These are phyloP conservation scores for Argyresthia albistria DNA, from an alignment of 2,888 invertebrate species.

Conservation along the genomic window DNA sequence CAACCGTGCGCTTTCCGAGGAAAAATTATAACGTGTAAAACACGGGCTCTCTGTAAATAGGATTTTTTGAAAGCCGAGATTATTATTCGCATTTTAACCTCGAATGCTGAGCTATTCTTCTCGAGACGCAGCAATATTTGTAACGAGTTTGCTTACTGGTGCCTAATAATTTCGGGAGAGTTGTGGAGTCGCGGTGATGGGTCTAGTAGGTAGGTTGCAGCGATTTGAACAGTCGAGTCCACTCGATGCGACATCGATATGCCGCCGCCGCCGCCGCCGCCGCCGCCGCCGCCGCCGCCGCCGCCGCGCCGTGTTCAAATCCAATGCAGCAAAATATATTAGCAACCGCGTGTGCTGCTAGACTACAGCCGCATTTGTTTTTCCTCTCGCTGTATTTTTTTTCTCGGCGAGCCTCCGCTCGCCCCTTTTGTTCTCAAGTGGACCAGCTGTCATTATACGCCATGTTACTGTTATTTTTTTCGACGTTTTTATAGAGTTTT, in stretches of 20 bases:
- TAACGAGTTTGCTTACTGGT: slow-evolving; percentile 67
- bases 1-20: slow-evolving; percentile 58
- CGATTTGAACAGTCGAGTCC: too few species aligned
- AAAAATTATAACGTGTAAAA: slow-evolving; percentile 71
- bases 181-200: slow-evolving; percentile 18
- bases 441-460: slow-evolving; percentile 75
- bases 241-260: background rate
- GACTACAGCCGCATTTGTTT: slow-evolving; percentile 55
- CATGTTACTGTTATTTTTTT: slow-evolving; percentile 71
- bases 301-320: slow-evolving; percentile 20
- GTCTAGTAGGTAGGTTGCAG: background rate
- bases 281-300: background rate
- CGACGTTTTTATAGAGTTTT: slow-evolving; percentile 70
- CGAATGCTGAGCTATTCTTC: slow-evolving; percentile 64
- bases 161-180: slow-evolving; percentile 66
- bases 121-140: slow-evolving; percentile 68
- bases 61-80: slow-evolving; percentile 68
- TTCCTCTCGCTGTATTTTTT: slow-evolving; percentile 67
- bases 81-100: slow-evolving; percentile 72
- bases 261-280: background rate
- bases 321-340: slow-evolving; percentile 69
- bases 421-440: slow-evolving; percentile 74
- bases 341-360: slow-evolving; percentile 39
- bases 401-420: slow-evolving; percentile 66
- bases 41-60: slow-evolving; percentile 64